Conservation (phyloP, 2,113 vertebrate genomes). For the Hyla sarda region DNA sequence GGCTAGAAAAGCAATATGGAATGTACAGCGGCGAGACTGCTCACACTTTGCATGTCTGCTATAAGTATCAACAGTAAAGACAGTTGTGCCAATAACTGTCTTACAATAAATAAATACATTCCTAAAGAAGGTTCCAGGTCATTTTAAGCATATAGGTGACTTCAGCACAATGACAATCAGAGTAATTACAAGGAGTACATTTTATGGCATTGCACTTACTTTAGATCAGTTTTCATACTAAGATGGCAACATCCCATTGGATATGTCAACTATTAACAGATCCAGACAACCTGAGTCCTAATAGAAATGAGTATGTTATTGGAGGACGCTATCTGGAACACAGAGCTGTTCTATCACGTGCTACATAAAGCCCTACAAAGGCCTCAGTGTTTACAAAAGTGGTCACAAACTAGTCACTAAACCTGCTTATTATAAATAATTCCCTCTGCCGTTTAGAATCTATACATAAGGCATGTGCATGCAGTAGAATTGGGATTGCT, state of each 20-base stretch:
- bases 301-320: not conserved
- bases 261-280: not conserved
- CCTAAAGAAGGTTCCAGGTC: not conserved
- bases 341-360: not conserved
- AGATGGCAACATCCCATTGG: not conserved
- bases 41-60: not conserved
- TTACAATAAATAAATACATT: slow-evolving; percentile 2
- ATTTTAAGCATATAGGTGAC: not conserved
- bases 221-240: not conserved
- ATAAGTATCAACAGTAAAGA: not conserved
- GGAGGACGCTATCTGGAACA: not conserved
- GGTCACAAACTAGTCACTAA: not conserved
- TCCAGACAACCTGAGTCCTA: not conserved
- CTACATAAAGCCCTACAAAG: not conserved
- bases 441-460: not conserved
- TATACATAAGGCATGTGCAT: not conserved
- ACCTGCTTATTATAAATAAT: not conserved
- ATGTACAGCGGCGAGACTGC: not conserved
- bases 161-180: not conserved
- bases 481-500: not conserved
- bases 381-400: not conserved
- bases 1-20: not conserved
- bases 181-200: not conserved
- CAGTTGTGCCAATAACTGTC: not conserved
- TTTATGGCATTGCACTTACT: not conserved